Conservation (phyloP, 2,888 invertebrate species). For the Eucriotettix oculatus region DNA sequence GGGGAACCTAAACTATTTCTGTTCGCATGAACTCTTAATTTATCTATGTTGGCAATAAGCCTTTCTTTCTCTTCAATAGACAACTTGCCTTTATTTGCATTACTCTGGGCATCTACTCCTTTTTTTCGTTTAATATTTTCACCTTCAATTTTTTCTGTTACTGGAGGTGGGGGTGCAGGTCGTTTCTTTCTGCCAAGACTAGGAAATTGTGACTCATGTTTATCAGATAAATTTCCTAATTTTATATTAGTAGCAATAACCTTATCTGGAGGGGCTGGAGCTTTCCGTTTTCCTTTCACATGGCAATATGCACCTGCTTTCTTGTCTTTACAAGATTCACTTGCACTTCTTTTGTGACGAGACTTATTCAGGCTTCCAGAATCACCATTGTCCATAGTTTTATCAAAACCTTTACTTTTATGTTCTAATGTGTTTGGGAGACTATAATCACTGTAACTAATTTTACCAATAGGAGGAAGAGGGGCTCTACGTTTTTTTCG, state of each 20-base stretch:
- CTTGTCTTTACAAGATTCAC: conserved; percentile 40
- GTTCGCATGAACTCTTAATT: conserved; percentile 15
- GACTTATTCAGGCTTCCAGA: conserved; percentile 1
- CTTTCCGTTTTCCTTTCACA: conserved; percentile 59
- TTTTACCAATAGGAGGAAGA: conserved; percentile 18
- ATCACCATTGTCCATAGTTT: conserved; percentile 6
- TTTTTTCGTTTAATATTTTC: not conserved
- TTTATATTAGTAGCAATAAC: conserved; percentile 5
- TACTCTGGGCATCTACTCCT: not conserved
- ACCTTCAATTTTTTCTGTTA: conserved; percentile 1
- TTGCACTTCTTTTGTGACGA: conserved; percentile 38
- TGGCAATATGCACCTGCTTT: conserved; percentile 39
- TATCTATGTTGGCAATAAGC: conserved; percentile 15
- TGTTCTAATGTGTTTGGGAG: conserved; percentile 15
- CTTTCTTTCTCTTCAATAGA: conserved; percentile 15
- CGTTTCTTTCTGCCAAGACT: conserved; percentile 24
- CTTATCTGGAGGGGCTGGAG: conserved; percentile 47
- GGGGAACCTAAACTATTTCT: conserved; percentile 9
- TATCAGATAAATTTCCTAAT: conserved; percentile 5
- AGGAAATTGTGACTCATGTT: conserved; percentile 3
- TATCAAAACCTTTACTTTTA: conserved; percentile 4
- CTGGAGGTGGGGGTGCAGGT: conserved; percentile 30
- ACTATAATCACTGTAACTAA: conserved; percentile 13
- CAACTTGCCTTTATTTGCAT: conserved; percentile 6
- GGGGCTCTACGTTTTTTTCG: conserved; percentile 17